Percentiles rank a stretch among this genome's conserved stretches.
phyloP scores from a whole-genome alignment of 2,888 invertebrate species.

The Scaptomyza polygonia region DNA sequence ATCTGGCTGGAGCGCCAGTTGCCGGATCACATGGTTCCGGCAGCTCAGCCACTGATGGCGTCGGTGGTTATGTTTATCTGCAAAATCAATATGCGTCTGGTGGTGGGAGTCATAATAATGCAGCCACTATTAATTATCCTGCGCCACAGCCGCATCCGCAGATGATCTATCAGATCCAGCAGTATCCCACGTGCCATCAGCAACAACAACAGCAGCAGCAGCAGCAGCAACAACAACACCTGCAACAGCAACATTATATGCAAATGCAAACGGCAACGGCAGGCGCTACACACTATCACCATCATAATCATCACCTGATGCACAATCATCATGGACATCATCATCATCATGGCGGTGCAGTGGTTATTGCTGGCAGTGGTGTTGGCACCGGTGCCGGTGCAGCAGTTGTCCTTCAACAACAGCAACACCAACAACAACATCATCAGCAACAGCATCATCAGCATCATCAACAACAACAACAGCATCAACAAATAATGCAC shows the following conservation, averaged over 20 bases:
- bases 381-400: conserved; percentile 79
- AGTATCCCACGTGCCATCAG: conserved; percentile 84
- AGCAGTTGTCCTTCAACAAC: conserved; percentile 47
- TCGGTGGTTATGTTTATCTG: conserved; percentile 83
- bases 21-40: conserved; percentile 65
- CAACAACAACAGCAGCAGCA: conserved; percentile 71
- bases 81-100: conserved; percentile 82
- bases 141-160: conserved; percentile 76
- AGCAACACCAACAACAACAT: conserved; percentile 77
- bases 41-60: conserved; percentile 69
- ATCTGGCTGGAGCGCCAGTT: conserved; percentile 70
- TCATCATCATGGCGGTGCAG: conserved; percentile 82
- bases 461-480: conserved; percentile 79
- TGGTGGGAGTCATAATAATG: conserved; percentile 72
- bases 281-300: conserved; percentile 60
- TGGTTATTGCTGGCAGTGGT: conserved; percentile 83
- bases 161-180: conserved; percentile 80
- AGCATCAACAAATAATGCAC: conserved; percentile 84
- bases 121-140: conserved; percentile 73
- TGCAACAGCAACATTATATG: conserved; percentile 64
- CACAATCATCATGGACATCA: conserved; percentile 82
- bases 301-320: conserved; percentile 78
- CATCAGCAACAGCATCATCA: conserved; percentile 48
- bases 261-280: conserved; percentile 52
- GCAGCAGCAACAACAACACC: conserved; percentile 62